A percentile compares a stretch with the other conserved stretches of the same genome.
These are phyloP conservation scores for Nysson spinosus DNA, from an alignment of 2,888 invertebrate species.

Conservation along the genomic window DNA sequence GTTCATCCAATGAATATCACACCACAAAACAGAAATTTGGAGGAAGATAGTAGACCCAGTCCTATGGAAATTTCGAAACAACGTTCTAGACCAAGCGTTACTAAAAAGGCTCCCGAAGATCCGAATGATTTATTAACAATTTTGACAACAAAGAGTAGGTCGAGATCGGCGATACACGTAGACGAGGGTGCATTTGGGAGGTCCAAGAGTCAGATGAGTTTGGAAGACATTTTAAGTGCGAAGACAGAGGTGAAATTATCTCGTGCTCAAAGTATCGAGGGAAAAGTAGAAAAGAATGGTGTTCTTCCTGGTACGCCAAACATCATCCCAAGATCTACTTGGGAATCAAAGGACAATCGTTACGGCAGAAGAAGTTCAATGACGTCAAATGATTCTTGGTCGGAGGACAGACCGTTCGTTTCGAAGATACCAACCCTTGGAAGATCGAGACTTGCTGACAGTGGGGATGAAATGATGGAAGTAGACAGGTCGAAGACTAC, in stretches of 20 bases:
- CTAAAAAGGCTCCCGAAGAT: constrained; percentile 51
- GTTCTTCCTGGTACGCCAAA: not conserved
- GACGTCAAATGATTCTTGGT: constrained; percentile 54
- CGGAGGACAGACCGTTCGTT: constrained; percentile 59
- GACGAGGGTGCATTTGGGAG: constrained; percentile 65
- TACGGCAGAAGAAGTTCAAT: constrained; percentile 32
- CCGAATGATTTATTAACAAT: constrained; percentile 68
- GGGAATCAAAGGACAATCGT: constrained; percentile 46
- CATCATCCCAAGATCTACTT: constrained; percentile 19
- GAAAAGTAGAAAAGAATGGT: constrained; percentile 32
- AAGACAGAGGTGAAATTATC: constrained; percentile 54
- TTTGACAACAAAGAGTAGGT: constrained; percentile 70
- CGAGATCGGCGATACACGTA: constrained; percentile 71
- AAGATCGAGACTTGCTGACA: constrained; percentile 43
- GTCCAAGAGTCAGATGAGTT: constrained; percentile 69
- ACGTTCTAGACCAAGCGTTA: constrained; percentile 10
- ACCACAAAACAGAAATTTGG: constrained; percentile 11
- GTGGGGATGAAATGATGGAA: constrained; percentile 46
- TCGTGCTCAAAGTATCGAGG: constrained; percentile 43
- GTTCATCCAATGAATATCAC: constrained; percentile 10
- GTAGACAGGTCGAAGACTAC: constrained; percentile 46
- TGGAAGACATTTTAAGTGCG: constrained; percentile 70
- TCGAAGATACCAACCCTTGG: constrained; percentile 67
- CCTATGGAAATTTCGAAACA: constrained; percentile 15
- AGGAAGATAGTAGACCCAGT: constrained; percentile 17